These are phyloP conservation scores for Vulpes lagopus DNA, from an alignment of 2,113 vertebrate genomes.

Conservation along the genomic window DNA sequence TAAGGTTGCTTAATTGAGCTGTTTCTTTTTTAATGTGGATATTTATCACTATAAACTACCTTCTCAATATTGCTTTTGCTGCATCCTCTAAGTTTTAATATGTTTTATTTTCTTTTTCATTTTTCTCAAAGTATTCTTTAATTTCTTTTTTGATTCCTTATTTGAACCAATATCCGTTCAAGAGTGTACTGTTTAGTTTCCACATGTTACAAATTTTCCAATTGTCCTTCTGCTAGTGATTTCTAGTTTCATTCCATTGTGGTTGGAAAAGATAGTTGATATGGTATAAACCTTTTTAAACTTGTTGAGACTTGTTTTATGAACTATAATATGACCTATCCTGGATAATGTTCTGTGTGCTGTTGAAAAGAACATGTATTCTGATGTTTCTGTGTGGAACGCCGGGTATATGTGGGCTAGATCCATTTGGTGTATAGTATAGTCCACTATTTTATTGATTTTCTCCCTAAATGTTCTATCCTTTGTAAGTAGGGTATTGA, in stretches of 20 bases:
- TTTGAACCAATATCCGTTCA: background rate
- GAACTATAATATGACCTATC: background rate
- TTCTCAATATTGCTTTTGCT: background rate
- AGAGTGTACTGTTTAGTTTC: background rate
- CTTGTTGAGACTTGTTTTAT: background rate
- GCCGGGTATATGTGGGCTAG: background rate
- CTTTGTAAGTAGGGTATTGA: background rate
- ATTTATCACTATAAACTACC: background rate
- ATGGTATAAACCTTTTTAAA: background rate
- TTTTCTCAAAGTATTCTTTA: background rate
- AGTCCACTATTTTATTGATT: background rate
- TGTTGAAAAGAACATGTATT: background rate
- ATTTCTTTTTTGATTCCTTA: background rate
- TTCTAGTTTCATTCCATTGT: background rate
- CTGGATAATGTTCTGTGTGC: background rate
- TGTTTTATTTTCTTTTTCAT: background rate
- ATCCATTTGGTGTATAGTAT: no score
- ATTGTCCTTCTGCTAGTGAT: background rate
- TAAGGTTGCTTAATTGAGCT: background rate
- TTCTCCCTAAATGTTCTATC: background rate
- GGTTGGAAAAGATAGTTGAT: background rate
- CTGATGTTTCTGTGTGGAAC: background rate
- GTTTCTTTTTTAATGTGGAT: background rate
- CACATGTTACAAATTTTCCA: background rate
- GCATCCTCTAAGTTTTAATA: background rate